Evolutionary conservation across 2,113 vertebrate species (phyloP).

Genomic region (Condylura cristata): DNA sequence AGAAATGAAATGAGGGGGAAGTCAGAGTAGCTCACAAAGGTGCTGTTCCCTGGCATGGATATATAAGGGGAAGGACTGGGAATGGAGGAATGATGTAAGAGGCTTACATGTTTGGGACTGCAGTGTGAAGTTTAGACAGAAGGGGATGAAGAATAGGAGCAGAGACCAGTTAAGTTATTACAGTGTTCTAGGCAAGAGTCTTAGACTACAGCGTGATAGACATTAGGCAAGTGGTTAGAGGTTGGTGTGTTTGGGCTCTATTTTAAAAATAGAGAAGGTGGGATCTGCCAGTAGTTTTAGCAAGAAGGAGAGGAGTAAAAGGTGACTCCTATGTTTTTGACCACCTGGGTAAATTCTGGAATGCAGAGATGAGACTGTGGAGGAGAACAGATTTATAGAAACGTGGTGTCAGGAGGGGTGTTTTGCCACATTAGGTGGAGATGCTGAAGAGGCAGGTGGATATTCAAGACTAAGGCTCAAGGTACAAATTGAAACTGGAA

Average conservation of each 20-base stretch:
- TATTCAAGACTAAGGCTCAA: neutral
- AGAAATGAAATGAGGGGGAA: neutral
- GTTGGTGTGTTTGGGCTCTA: neutral
- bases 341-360: neutral
- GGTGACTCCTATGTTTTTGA: conserved; percentile 6
- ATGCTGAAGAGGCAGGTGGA: neutral
- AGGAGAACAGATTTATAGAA: neutral
- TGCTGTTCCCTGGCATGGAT: neutral
- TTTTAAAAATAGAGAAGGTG: neutral
- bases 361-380: neutral
- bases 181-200: neutral
- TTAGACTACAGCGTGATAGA: neutral
- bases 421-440: neutral
- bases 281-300: neutral
- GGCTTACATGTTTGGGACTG: neutral
- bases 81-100: neutral
- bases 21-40: neutral
- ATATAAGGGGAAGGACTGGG: neutral
- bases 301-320: neutral
- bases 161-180: conserved; percentile 23
- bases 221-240: neutral
- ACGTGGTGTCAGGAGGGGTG: neutral
- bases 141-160: neutral
- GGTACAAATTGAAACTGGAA: neutral
- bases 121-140: neutral